Base-by-base conservation (phyloP, 2,888 invertebrate species). In the Pristionchus exspectatus region DNA sequence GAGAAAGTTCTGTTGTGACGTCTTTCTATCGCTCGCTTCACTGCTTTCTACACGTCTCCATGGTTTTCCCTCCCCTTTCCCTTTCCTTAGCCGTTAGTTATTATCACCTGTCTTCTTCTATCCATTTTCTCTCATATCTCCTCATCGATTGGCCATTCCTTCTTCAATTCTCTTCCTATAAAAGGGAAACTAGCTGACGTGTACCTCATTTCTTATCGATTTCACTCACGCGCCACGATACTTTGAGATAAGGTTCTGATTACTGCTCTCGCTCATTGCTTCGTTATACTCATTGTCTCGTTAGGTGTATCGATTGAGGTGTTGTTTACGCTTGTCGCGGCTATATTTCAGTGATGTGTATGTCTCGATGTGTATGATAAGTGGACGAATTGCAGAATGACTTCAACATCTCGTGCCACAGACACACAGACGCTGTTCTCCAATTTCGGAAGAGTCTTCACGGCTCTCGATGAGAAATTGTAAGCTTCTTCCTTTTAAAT, bases 381-480 rank as follows among this genome's bases (percentile, higher is more conserved):
- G 14, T n/a, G 12, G 4, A 1, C 44, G 27, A 7, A 18, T 87
- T 87, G n/a, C 69, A 87, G 87, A 87, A 66, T 66, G 69, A 59
- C 85, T 63, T 87, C 86, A 16, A 9, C 24, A 27, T 18, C 30
- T 69, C 87, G 87, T 14, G 88, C 77, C 1, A 88, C 88, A 18
- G 77, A 88, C 59, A 38, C 88, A 56, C n/a, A 54, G 56, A 30
- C 63, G 27, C 66, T 90, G 85, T 85, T 93, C 83, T 90, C 91
- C 69, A 93, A 93, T 81, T 74, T 93, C 83, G 74, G 86, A 38
- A 89, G 92, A 54, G 90, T 91, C 59, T 93, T 93, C 90, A 87
- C 90, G 14, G 86, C 92, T 7, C 90, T 93, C 81, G 91, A 91
- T 84, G 90, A 93, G 86, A 93, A 93, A 90, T 86, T 93, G 93